Evolutionary conservation across 2,797 vertebrate species (phyloP), one percentile per base, ranked within the genome.

Genomic region (Telmatherina bonti): DNA sequence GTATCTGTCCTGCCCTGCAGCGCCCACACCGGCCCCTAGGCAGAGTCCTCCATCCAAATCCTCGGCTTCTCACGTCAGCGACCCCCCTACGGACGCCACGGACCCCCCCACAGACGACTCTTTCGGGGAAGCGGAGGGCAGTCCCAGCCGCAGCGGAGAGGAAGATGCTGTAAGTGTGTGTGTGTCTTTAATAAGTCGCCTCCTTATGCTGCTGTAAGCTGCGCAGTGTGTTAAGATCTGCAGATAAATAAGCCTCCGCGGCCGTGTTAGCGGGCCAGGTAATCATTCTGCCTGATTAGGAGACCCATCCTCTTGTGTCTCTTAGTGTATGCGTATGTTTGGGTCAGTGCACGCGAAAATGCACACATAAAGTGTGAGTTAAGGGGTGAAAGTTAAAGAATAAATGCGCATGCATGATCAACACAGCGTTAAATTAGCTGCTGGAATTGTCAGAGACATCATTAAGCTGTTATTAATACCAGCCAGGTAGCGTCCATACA

Each of bases 1-100:
- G 67, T 60, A 22, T 11, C 45, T 71, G 9, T 79, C 24, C 49
- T n/a, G 33, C 65, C 53, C 20, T 72, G 38, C 91, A 99, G 98
- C 97, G 72, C 97, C 98, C 80, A 99, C 97, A 59, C 97, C 97
- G 29, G 97, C 97, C 74, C 97, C 97, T 66, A 93, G 95, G 89
- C 96, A 97, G 94, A 96, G 97, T 87, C 97, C 97, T 79, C 97
- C 97, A 52, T 97, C 97, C 52, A 99, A 98, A 92, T 99, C 97
- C 74, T 97, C 97, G 27, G 94, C 94, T 51, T 99, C 97, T 59
- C 97, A 98, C 4, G 94, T 96, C 86, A 98, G 97, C 24, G 95
- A 95, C 88, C 94, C 94, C 26, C 95, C 95, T 74, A 93, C 97
- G 0, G 94, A 95, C 24, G 88, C 89, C 78, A 93, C 91, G 49